These are phyloP conservation scores for Rhodeus uyekii DNA, from an alignment of 2,797 vertebrate genomes.

Conservation along the genomic window DNA sequence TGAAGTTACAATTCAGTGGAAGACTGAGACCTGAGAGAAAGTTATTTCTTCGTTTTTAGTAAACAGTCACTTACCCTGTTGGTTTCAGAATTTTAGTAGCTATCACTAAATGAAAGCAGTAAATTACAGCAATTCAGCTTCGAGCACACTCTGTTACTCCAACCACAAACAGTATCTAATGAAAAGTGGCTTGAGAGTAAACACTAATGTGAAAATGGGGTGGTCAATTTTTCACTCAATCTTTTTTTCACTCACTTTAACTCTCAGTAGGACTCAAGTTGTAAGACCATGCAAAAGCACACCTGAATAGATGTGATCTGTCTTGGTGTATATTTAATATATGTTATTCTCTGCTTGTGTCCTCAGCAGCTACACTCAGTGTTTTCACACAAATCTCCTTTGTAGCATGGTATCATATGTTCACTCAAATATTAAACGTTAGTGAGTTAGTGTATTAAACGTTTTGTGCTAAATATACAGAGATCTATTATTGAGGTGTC, in stretches of 20 bases:
- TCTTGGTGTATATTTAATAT: conserved; percentile 59
- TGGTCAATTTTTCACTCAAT: conserved; percentile 22
- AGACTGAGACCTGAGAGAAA: background rate
- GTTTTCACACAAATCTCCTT: conserved; percentile 31
- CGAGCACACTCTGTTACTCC: conserved; percentile 25
- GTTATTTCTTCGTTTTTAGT: conserved; percentile 39
- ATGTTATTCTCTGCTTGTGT: conserved; percentile 49
- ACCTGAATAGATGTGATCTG: conserved; percentile 43
- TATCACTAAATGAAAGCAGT: conserved; percentile 42
- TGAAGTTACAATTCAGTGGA: conserved; percentile 6
- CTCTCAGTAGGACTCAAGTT: background rate
- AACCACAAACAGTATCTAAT: conserved; percentile 30
- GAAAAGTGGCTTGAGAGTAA: conserved; percentile 38
- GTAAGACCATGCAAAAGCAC: conserved; percentile 22
- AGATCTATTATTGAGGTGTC: background rate
- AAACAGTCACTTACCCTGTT: conserved; percentile 36
- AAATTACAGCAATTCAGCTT: conserved; percentile 40
- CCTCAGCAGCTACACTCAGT: conserved; percentile 26
- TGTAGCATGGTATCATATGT: conserved; percentile 22
- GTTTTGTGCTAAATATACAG: background rate
- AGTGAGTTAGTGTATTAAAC: conserved; percentile 16
- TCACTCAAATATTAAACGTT: conserved; percentile 22
- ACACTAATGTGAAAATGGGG: conserved; percentile 31
- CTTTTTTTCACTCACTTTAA: background rate
- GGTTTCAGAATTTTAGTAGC: conserved; percentile 33